phyloP scores from a whole-genome alignment of 1,140 invertebrate genomes.

The Coenobita brevimanus region DNA sequence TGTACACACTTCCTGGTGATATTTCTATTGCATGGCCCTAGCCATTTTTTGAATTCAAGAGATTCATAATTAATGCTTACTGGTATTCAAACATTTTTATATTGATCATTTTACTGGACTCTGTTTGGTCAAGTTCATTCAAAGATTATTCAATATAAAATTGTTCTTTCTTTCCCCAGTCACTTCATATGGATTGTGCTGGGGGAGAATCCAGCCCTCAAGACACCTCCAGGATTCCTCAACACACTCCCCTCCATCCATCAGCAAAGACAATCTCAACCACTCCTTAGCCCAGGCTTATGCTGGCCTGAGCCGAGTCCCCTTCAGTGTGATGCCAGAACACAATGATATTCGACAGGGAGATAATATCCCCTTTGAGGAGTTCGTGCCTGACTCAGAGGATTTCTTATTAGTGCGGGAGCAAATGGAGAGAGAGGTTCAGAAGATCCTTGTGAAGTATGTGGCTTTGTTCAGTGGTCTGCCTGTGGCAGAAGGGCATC shows the following conservation, averaged over 20 bases:
- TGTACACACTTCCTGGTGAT: too few species aligned
- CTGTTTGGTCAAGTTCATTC: too few species aligned
- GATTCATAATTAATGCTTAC: too few species aligned
- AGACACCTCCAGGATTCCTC: too few species aligned
- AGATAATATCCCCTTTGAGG: constrained; percentile 49
- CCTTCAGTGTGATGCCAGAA: constrained; percentile 28
- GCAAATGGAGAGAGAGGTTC: constrained; percentile 53
- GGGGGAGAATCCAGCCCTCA: constrained; percentile 36
- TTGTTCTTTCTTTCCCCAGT: constrained; percentile 17
- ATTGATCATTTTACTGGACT: too few species aligned
- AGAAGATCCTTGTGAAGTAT: constrained; percentile 41
- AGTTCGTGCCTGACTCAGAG: constrained; percentile 55
- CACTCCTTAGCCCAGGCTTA: constrained; percentile 41
- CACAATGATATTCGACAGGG: constrained; percentile 16
- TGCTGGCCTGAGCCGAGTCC: constrained; percentile 32
- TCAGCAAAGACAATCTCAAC: not conserved
- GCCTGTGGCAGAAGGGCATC: constrained; percentile 15
- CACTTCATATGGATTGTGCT: constrained; percentile 28
- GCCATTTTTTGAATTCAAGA: too few species aligned
- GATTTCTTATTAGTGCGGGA: constrained; percentile 39
- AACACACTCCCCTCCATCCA: not conserved
- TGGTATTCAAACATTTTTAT: too few species aligned
- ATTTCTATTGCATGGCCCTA: too few species aligned
- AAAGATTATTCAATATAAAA: too few species aligned
- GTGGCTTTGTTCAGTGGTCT: not conserved